Percentiles rank a stretch among this genome's conserved stretches.
phyloP scores from a whole-genome alignment of 2,797 vertebrate species.

The Peromyscus nudipes region DNA sequence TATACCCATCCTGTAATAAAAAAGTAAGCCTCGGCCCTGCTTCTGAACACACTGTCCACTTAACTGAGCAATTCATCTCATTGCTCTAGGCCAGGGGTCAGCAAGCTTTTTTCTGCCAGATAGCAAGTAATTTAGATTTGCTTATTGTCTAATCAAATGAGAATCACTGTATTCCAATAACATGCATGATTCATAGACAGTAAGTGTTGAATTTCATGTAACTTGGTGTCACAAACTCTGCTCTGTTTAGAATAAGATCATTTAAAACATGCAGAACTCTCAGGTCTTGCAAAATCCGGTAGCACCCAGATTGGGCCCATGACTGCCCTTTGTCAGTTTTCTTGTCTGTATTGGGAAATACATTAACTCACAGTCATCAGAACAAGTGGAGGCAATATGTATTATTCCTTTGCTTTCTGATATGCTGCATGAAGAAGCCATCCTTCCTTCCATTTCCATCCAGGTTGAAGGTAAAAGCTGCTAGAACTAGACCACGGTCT shows the following conservation, averaged over 20 bases:
- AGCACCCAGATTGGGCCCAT: not conserved
- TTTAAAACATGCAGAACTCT: not conserved
- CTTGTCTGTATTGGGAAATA: not conserved
- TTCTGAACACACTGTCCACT: constrained; percentile 18
- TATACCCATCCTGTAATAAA: not conserved
- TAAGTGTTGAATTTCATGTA: constrained; percentile 28
- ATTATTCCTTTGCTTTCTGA: not conserved
- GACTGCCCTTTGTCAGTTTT: not conserved
- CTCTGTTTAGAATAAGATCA: not conserved
- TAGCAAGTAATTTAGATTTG: not conserved
- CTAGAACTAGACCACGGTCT: not conserved
- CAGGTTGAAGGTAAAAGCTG: not conserved
- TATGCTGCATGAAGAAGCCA: not conserved
- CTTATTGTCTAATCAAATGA: not conserved
- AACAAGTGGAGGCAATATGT: not conserved
- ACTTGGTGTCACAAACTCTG: constrained; percentile 5
- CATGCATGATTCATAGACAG: not conserved
- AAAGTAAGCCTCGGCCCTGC: not conserved
- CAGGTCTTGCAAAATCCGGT: not conserved
- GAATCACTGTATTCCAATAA: not conserved
- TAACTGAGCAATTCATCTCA: not conserved
- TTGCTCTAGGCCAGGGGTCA: not conserved
- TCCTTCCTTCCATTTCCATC: not conserved
- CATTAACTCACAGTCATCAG: not conserved
- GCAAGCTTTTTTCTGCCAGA: not conserved